Evolutionary conservation across 2,113 vertebrate genomes (phyloP), one percentile per base, ranked within the genome.

Genomic region (Pao palembangensis): DNA sequence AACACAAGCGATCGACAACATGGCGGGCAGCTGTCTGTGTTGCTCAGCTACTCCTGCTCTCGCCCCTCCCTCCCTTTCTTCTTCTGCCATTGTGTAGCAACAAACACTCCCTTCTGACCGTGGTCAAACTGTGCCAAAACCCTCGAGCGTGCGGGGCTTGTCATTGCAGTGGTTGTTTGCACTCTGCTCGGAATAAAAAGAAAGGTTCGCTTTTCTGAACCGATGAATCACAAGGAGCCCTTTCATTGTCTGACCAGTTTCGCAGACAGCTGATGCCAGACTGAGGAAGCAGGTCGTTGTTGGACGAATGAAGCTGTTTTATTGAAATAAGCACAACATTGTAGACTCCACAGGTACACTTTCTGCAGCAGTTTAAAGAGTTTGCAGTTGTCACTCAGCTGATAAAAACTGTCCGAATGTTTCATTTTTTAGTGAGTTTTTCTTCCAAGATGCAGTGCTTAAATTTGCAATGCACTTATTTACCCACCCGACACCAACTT

Each of bases 101-200:
- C 85, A 85, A 86, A 84, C 82, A 75, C 76, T 80, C 79, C 76
- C 64, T 82, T 85, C 78, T 88, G 80, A 79, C 71, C 81, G 82
- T 61, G 52, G 80, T 82, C 85, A 83, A 85, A 85, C 85, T 83
- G 76, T 79, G 82, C 68, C 73, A 75, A 83, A 88, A 79, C 74
- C 78, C 73, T 73, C 41, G 77, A 81, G 79, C 80, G 74, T 84
- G 80, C 58, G 71, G 79, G 80, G 82, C 83, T 80, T 81, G 79
- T 85, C 83, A 88, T 88, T 79, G 85, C 82, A 38, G 6, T 28
- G 25, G 25, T 89, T 86, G 87, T 88, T 87, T 88, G 86, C 82
- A 67, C 76, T 87, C 68, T 77, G 73, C 71, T 72, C 81, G 71
- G 79, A 82, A 81, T 76, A 84, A 85, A 86, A 80, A 80, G 70